Evolutionary conservation across 2,113 vertebrate genomes (phyloP).

Genomic region (Carassius carassius): DNA sequence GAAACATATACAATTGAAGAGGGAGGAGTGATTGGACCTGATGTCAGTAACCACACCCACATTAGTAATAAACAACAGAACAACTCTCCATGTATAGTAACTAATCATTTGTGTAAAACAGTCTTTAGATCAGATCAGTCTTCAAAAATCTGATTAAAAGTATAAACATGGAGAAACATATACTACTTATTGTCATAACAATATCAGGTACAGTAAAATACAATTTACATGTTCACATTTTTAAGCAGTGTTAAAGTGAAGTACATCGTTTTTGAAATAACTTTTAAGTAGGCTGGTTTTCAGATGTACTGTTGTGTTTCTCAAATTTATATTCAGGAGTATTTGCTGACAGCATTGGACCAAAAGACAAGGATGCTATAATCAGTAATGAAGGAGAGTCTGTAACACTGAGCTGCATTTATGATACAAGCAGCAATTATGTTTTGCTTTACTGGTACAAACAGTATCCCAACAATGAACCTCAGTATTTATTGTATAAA

Average conservation of each 20-base stretch:
- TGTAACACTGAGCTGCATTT: not conserved
- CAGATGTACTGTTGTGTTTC: not conserved
- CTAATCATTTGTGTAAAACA: not conserved
- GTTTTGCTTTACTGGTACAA: not conserved
- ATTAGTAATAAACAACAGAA: not conserved
- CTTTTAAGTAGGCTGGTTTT: not conserved
- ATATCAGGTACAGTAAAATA: not conserved
- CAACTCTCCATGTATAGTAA: not conserved
- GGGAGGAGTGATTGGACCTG: not conserved
- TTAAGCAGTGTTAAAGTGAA: not conserved
- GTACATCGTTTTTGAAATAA: not conserved
- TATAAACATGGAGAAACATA: not conserved
- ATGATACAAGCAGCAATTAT: not conserved
- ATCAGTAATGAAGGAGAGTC: not conserved
- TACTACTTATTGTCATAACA: not conserved
- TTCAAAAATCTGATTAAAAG: not conserved
- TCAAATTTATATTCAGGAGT: not conserved
- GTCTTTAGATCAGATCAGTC: not conserved
- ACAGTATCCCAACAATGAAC: too few relatives aligned
- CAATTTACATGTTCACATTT: not conserved
- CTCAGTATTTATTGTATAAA: too few relatives aligned
- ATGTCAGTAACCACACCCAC: not conserved
- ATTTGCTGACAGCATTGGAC: not conserved
- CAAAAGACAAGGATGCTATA: not conserved
- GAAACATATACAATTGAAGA: not conserved